Conservation (phyloP, 2,797 vertebrate species). For the Acanthurus tractus region DNA sequence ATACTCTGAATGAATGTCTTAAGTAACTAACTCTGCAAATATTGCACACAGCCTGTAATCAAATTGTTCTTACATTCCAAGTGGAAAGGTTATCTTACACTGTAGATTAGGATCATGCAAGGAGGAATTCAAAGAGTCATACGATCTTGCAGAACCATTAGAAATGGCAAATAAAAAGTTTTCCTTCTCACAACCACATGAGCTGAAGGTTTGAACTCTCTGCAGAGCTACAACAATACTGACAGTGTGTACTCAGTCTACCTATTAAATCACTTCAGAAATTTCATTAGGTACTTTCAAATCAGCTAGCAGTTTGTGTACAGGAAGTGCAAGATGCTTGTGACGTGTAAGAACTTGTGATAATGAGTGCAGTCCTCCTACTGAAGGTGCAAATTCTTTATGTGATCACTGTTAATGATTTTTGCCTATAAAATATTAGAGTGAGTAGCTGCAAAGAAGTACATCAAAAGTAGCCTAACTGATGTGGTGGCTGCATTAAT, state of each 20-base stretch:
- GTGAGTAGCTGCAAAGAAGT: background rate
- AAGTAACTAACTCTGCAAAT: background rate
- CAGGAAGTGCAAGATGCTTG: slow-evolving; percentile 41
- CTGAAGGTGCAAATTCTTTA: slow-evolving; percentile 1
- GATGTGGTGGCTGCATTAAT: background rate
- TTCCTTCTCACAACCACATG: slow-evolving; percentile 49
- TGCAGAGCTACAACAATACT: slow-evolving; percentile 54
- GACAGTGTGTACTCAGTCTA: slow-evolving; percentile 55
- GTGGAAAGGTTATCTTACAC: background rate
- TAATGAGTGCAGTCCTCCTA: slow-evolving; percentile 7
- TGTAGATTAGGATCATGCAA: slow-evolving; percentile 4
- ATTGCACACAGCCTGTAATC: background rate
- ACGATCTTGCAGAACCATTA: slow-evolving; percentile 7
- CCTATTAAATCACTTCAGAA: slow-evolving; percentile 59
- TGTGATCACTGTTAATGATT: background rate
- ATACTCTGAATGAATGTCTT: background rate
- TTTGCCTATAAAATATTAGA: background rate
- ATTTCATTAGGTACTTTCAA: slow-evolving; percentile 72
- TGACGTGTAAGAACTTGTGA: slow-evolving; percentile 37
- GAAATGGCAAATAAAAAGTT: slow-evolving; percentile 28
- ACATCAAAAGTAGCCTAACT: background rate
- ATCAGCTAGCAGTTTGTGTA: slow-evolving; percentile 43
- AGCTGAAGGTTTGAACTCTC: slow-evolving; percentile 34
- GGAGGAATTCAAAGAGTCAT: slow-evolving; percentile 2
- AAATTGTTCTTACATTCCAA: background rate